phyloP scores from a whole-genome alignment of 2,888 invertebrate genomes.

The Drosophila austrosaltans region DNA sequence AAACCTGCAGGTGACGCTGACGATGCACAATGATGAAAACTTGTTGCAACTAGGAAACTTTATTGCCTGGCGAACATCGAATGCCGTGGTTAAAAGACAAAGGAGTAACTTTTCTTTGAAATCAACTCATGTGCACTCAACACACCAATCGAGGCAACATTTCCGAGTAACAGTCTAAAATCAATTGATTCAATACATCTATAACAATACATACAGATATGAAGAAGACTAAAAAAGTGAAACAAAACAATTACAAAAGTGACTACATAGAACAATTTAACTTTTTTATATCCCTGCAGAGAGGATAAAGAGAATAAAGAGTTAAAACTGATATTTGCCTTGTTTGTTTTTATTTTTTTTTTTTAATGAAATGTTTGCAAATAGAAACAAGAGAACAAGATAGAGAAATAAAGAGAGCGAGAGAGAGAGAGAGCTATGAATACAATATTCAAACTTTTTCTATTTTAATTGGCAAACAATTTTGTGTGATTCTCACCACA shows the following conservation, averaged over 20 bases:
- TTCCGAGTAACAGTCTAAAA: not conserved
- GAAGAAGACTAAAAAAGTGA: not conserved
- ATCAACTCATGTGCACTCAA: not conserved
- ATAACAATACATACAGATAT: not conserved
- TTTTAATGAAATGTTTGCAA: too few relatives aligned
- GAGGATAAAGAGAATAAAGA: too few relatives aligned
- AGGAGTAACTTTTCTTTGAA: not conserved
- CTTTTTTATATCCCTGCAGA: not conserved
- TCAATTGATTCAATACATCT: not conserved
- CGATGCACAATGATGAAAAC: conserved; percentile 2
- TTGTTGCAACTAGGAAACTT: conserved; percentile 11
- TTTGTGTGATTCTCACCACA: not conserved
- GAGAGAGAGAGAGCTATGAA: not conserved
- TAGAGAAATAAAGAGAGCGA: too few relatives aligned
- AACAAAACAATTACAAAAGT: not conserved
- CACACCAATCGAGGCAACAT: not conserved
- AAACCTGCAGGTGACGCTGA: conserved; percentile 42
- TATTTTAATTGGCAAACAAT: not conserved
- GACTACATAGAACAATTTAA: not conserved
- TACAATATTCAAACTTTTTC: not conserved
- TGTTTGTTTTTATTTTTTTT: too few relatives aligned
- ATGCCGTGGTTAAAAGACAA: not conserved
- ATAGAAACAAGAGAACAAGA: too few relatives aligned
- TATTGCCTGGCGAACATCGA: not conserved
- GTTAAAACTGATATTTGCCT: too few relatives aligned